Evolutionary conservation across 2,888 invertebrate genomes (phyloP), one percentile per base, ranked within the genome.

Genomic region (Petrophora chlorosata): DNA sequence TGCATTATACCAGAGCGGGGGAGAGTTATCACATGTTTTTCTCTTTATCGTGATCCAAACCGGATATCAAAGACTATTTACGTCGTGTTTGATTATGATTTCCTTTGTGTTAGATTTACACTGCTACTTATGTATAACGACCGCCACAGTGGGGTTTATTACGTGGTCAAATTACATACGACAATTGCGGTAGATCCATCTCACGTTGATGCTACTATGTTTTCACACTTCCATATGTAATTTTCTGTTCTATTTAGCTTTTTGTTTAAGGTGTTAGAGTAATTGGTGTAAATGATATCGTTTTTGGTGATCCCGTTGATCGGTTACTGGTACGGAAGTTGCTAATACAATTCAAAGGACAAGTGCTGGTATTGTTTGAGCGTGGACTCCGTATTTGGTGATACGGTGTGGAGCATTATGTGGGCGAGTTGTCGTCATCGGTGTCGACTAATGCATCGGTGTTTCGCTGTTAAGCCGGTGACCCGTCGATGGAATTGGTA

Each of bases 391-490:
- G 47, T 77, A 82, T 82, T 75, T 72, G 82, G 86, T 52, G 56
- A 48, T 46, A 45, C 56, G 57, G 51, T 57, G 50, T 59, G 61
- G 70, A 63, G 68, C 66, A 48, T 42, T 49, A 73, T 70, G 85
- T 83, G 76, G 83, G 85, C 73, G 80, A 72, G 51, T 56, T 69
- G 70, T 63, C 75, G 79, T 81, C 83, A 82, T 70, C 70, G 67
- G 51, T 49, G 67, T 67, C 67, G 63, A 70, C 38, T 43, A 43
- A 71, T 73, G 73, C 76, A 74, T 69, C 68, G 65, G 51, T 56
- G 56, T 66, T 60, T 67, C 53, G 52, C 12, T 52, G 50, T 41
- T 56, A n/a, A n/a, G n/a, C n/a, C n/a, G n/a, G n/a, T n/a, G n/a
- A 67, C 61, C 62, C 56, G 59, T 58, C 61, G 47, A 46, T 33